Evolutionary conservation across 2,888 invertebrate genomes (phyloP).

Genomic region (Trachelus tabidus): DNA sequence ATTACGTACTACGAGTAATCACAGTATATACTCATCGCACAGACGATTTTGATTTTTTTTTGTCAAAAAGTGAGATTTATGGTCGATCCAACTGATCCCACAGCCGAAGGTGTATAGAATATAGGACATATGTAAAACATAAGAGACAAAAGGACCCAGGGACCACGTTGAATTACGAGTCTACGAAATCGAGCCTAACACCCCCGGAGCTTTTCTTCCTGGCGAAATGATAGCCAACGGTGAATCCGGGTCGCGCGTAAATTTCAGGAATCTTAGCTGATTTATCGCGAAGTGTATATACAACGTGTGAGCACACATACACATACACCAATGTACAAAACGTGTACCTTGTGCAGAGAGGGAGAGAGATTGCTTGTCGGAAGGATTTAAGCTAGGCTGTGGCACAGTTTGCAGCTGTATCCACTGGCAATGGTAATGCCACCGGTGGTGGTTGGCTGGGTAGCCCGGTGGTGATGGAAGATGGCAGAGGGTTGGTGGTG

Average conservation of each 20-base stretch:
- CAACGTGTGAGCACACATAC: neutral
- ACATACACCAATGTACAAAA: neutral
- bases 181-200: neutral
- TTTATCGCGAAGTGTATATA: conserved; percentile 51
- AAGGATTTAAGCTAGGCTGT: conserved; percentile 45
- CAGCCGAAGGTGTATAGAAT: neutral
- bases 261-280: conserved; percentile 58
- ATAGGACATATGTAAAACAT: neutral
- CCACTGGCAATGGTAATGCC: neutral
- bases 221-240: conserved; percentile 46
- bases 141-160: neutral
- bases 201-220: neutral
- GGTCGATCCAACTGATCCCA: neutral
- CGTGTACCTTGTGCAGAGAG: neutral
- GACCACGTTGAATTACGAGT: neutral
- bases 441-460: neutral
- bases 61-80: neutral
- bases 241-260: conserved; percentile 57
- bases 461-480: neutral
- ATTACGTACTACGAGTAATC: neutral
- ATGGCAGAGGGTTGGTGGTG: neutral
- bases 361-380: conserved; percentile 39
- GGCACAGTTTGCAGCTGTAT: conserved; percentile 34
- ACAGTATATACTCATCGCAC: neutral
- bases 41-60: no score